Percentiles rank a stretch among this genome's conserved stretches.
These are phyloP conservation scores for Drosophila mulleri DNA, from an alignment of 2,888 invertebrate genomes.

Conservation along the genomic window DNA sequence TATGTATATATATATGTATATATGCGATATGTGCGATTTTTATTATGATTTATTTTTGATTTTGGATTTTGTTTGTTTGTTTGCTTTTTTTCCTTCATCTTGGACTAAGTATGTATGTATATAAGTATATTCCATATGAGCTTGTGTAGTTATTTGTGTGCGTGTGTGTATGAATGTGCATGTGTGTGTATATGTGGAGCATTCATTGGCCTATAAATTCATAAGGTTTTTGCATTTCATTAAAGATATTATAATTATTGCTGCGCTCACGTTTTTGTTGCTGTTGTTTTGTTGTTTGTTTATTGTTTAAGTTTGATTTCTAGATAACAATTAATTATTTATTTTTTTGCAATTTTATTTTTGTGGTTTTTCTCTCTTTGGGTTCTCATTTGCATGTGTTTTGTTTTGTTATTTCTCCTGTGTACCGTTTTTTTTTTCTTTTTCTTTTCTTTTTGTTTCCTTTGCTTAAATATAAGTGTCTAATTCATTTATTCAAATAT, in stretches of 20 bases:
- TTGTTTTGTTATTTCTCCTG: conserved; percentile 52
- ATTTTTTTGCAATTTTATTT: neutral
- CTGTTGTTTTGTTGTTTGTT: neutral
- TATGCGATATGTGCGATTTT: conserved; percentile 62
- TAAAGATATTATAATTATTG: conserved; percentile 36
- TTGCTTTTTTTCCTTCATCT: conserved; percentile 3
- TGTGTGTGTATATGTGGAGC: conserved; percentile 12
- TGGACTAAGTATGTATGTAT: conserved; percentile 41
- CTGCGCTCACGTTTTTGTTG: conserved; percentile 2
- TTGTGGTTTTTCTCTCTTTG: conserved; percentile 9
- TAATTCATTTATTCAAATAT: conserved; percentile 48
- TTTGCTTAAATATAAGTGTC: conserved; percentile 32
- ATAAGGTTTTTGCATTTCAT: conserved; percentile 25
- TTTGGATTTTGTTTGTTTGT: neutral
- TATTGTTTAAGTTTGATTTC: conserved; percentile 38
- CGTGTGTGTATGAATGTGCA: neutral
- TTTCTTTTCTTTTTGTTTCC: neutral
- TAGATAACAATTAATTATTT: conserved; percentile 42
- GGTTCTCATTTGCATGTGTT: neutral
- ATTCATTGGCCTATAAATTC: conserved; percentile 52
- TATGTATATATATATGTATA: conserved; percentile 32
- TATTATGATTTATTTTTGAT: conserved; percentile 6
- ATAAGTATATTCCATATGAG: conserved; percentile 31
- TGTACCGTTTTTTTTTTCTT: conserved; percentile 54
- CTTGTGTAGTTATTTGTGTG: conserved; percentile 19